Evolutionary conservation across 1,140 invertebrate genomes (phyloP).

Genomic region (Polypedilum vanderplanki): DNA sequence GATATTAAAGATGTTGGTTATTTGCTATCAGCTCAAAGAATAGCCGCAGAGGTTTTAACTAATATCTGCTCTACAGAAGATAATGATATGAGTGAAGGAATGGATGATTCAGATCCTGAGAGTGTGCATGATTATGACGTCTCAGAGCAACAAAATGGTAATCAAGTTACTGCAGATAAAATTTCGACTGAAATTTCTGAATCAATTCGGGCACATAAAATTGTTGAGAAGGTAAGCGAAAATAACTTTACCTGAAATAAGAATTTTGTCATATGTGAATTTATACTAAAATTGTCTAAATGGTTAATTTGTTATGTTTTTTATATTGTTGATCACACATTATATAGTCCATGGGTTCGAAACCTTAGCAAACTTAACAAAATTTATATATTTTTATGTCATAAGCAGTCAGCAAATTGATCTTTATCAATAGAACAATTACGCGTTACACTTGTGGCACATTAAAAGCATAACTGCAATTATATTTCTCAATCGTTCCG

Average conservation of each 20-base stretch:
- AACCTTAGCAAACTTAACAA: too few species aligned
- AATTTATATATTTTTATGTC: not conserved
- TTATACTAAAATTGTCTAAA: too few species aligned
- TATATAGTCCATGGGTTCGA: not conserved
- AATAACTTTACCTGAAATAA: too few species aligned
- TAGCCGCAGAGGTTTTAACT: constrained; percentile 60
- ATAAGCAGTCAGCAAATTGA: not conserved
- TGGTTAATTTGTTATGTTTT: too few species aligned
- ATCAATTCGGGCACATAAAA: constrained; percentile 34
- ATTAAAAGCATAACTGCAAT: not conserved
- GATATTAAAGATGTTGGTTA: constrained; percentile 46
- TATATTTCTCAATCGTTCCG: not conserved
- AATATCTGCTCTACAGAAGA: constrained; percentile 62
- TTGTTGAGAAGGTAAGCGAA: constrained; percentile 33
- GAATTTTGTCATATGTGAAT: too few species aligned
- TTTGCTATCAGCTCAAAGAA: constrained; percentile 55
- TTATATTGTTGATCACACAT: not conserved
- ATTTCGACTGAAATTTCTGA: constrained; percentile 36
- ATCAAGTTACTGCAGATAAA: constrained; percentile 37
- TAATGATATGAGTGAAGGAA: constrained; percentile 36
- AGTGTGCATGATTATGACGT: constrained; percentile 38
- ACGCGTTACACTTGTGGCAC: constrained; percentile 7
- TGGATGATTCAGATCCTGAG: constrained; percentile 38
- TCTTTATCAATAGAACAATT: constrained; percentile 12
- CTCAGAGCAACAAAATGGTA: constrained; percentile 34